A percentile compares a stretch with the other conserved stretches of the same genome.
Conservation (phyloP, 2,888 invertebrate genomes). For the Vanessa cardui region DNA sequence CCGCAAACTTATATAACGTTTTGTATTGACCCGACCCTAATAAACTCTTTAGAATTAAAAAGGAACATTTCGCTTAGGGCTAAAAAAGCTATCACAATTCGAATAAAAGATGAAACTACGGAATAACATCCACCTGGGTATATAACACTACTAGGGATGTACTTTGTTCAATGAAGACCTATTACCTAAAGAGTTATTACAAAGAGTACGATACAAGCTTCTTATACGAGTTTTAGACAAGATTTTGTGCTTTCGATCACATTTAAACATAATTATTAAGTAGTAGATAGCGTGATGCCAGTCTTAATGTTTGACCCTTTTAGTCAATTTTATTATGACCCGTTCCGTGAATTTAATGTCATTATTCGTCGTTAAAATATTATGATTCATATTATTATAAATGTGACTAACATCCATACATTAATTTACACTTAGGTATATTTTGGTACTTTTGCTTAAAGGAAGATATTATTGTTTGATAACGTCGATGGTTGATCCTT, state of each 20-base stretch:
- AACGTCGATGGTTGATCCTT: slow-evolving; percentile 72
- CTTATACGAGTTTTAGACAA: background rate
- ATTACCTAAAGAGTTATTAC: background rate
- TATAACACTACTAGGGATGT: too few relatives aligned
- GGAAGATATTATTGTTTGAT: slow-evolving; percentile 71
- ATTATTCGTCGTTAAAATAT: background rate
- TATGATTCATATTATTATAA: background rate
- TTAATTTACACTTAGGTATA: slow-evolving; percentile 66
- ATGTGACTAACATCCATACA: slow-evolving; percentile 50
- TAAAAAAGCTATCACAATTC: background rate
- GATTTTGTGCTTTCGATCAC: background rate
- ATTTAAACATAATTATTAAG: background rate
- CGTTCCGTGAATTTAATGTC: background rate
- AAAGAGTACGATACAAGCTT: background rate
- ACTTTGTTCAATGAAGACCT: too few relatives aligned
- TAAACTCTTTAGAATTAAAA: background rate
- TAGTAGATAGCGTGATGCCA: background rate
- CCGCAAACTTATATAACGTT: background rate
- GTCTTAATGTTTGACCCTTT: background rate
- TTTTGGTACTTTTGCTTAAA: slow-evolving; percentile 75
- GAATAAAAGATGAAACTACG: background rate
- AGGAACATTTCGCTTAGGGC: background rate
- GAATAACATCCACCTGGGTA: background rate
- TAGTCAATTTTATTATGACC: background rate
- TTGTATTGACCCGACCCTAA: background rate